Evolutionary conservation across 1,140 invertebrate species (phyloP).

Genomic region (Acromyrmex charruanus): DNA sequence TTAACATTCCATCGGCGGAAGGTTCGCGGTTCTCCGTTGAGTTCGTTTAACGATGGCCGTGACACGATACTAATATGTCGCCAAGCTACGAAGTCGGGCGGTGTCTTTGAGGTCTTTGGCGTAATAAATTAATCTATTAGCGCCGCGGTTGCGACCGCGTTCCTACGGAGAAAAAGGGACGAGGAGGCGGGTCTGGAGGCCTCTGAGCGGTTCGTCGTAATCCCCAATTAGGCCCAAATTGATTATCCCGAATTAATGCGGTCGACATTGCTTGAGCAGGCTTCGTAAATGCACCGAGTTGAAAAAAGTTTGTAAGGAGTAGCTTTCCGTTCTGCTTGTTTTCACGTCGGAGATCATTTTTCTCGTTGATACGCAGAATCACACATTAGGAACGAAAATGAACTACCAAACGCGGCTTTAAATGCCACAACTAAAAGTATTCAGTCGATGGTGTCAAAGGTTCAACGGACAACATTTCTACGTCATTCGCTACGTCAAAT

Average conservation of each 20-base stretch:
- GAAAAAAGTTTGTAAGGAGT: constrained; percentile 43
- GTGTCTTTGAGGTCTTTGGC: constrained; percentile 83
- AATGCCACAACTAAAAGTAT: background rate
- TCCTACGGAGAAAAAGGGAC: constrained; percentile 58
- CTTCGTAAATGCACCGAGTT: constrained; percentile 46
- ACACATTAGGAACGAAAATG: background rate
- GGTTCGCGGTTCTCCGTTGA: constrained; percentile 76
- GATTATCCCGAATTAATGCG: constrained; percentile 84
- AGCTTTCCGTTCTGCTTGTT: background rate
- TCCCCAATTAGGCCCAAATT: constrained; percentile 86
- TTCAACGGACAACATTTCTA: background rate
- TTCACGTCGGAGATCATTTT: constrained; percentile 11
- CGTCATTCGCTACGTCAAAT: background rate
- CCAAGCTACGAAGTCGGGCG: constrained; percentile 74
- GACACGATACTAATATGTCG: constrained; percentile 84
- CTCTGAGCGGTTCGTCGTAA: constrained; percentile 77
- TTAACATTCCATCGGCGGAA: constrained; percentile 80
- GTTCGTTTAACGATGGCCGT: constrained; percentile 78
- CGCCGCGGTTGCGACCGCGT: constrained; percentile 74
- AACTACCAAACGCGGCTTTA: background rate
- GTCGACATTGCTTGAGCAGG: constrained; percentile 38
- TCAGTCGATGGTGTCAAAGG: background rate
- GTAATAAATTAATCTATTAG: constrained; percentile 87
- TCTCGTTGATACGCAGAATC: constrained; percentile 27
- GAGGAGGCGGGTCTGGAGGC: background rate